Base-by-base conservation (phyloP, 2,888 invertebrate species). In the Eudasyphora cyanicolor region DNA sequence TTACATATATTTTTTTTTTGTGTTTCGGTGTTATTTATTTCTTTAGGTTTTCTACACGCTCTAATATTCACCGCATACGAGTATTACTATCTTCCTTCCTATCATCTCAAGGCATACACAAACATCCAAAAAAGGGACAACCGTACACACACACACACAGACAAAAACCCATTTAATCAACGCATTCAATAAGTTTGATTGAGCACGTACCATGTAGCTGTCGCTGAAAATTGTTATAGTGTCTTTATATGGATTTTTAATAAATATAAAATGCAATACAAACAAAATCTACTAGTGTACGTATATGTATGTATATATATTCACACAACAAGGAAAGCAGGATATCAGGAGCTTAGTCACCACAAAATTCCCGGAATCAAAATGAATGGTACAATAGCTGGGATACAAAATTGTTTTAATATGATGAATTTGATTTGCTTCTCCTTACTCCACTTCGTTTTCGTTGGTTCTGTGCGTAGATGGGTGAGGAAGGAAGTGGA, bases 141-240 rank as follows among this genome's bases (percentile, higher is more conserved):
- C 14, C 21, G 24, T 27, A 35, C 12, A 45, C 19, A 27, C 51
- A 49, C 17, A 51, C 27, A 35, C 6, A 19, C 19, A 35, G 3
- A 57, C 21, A 64, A 10, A 32, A n/a, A n/a, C 21, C 57, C 67
- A 45, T 76, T 57, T 76, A 81, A 84, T 81, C 78, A 79, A 79
- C 76, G 76, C 76, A 24, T 79, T 81, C 73, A 73, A 84, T 84
- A 84, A 73, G 21, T 42, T 79, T 82, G 84, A 84, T 84, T 84
- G 84, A 76, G 73, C 84, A 84, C 84, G 84, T 84, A 54, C 49
- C 29, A 14, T 24, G 45, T 27, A 49, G 67, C 51, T 79, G 76
- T 82, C 79, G 60, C 81, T 64, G 51, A 79, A 76, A 76, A 57
- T 71, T 71, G 19, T 75, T 78, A 51, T 54, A 54, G 74, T 60